Conservation (phyloP, 1,140 invertebrate genomes). For the Hirudo medicinalis region DNA sequence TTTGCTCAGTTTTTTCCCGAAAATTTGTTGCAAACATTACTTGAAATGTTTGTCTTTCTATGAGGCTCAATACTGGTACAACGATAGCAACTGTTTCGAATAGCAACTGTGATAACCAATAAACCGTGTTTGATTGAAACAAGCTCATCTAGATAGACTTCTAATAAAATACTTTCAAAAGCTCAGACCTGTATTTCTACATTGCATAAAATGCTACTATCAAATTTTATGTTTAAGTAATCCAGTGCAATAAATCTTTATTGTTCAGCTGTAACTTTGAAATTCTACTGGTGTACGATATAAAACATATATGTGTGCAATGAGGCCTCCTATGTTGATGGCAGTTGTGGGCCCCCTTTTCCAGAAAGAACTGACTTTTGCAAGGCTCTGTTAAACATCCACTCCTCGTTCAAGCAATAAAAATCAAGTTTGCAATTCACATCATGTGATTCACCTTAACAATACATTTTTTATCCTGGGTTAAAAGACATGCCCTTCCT, state of each 20-base stretch:
- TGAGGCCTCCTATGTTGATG: slow-evolving; percentile 36
- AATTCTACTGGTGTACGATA: slow-evolving; percentile 25
- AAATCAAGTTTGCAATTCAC: not conserved
- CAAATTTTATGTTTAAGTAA: not conserved
- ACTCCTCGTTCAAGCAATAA: slow-evolving; percentile 13
- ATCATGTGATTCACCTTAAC: slow-evolving; percentile 30
- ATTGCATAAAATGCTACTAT: not conserved
- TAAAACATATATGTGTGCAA: slow-evolving; percentile 31
- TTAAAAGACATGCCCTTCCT: slow-evolving; percentile 47
- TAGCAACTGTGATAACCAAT: too few species aligned
- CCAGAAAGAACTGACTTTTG: slow-evolving; percentile 28
- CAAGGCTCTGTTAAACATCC: slow-evolving; percentile 28
- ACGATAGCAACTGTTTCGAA: too few species aligned
- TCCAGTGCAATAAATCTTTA: too few species aligned
- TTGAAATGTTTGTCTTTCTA: too few species aligned
- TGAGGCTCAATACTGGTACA: too few species aligned
- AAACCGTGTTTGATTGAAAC: too few species aligned
- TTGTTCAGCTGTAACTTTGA: too few species aligned
- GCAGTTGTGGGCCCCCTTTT: slow-evolving; percentile 27
- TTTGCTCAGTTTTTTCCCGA: too few species aligned
- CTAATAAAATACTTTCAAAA: too few species aligned
- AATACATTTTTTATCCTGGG: slow-evolving; percentile 46
- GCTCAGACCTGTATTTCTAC: too few species aligned
- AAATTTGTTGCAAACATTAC: too few species aligned
- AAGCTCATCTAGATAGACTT: too few species aligned